Base-by-base conservation (phyloP, 92 coral and sea anemone species). In the Phenganax marumi region DNA sequence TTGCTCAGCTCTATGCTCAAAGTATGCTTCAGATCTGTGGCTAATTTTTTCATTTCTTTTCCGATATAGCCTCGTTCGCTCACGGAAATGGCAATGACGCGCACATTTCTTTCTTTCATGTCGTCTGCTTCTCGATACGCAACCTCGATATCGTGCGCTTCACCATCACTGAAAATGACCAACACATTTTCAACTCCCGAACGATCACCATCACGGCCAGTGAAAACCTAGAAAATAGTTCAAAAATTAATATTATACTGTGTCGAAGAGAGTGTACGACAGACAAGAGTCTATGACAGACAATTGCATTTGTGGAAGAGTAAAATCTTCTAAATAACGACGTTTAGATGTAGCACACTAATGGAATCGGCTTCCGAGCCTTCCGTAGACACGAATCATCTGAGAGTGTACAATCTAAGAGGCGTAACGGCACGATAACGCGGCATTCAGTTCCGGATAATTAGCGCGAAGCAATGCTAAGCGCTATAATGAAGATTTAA, bases 201-300 rank as follows among this genome's bases (percentile, higher is more conserved):
- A 19, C 83, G 83, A 78, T 78, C 83, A 39, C 83, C 83, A 23
- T 19, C 83, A 1, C 49, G 72, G 18, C 83, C 73, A 50, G 18
- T 63, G 83, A 78, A 78, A 4, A 78, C 72, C 83, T 78, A 16
- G n/a, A 18, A 19, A 74, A 47, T 49, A 17, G 2, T 39, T n/a
- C 10, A 12, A 12, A 63, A 12, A 12, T 12, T 18, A 63, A 18
- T 56, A 3, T 14, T 56, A 3, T 14, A 14, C 17, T 19, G 17
- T 14, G 10, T 54, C 60, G 60, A 17, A 54, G 60, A n/a, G n/a
- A n/a, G n/a, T n/a, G n/a, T n/a, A n/a, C n/a, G n/a, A n/a, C n/a
- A n/a, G n/a, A n/a, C n/a, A n/a, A 54, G 2, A 54, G 17, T 54
- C 43, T 33, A 33, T 33, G 3, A 33, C 43, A 5, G 3, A 33